Base-by-base conservation (phyloP, 1,140 invertebrate species). In the Drosophila insularis region DNA sequence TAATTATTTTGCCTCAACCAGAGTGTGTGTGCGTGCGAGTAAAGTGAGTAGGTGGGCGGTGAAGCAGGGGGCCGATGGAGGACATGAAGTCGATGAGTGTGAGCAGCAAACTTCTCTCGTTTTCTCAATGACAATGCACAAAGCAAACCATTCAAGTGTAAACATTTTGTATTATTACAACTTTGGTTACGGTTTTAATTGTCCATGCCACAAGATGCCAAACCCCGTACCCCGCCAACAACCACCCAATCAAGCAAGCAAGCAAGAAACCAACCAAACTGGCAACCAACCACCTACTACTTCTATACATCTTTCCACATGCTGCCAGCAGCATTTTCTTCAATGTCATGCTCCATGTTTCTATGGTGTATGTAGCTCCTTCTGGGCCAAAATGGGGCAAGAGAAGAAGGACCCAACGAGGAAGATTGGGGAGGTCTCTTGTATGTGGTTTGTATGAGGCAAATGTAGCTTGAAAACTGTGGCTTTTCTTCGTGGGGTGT, bases 171-270 rank as follows among this genome's bases (percentile, higher is more conserved):
- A 80, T 86, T 78, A 89, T 82, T 80, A 79, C 82, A 82, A 81
- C 82, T 87, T 81, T 61, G 79, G 82, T 73, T 89, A 81, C 79
- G 84, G 69, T 89, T 87, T 87, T 87, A 87, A 87, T 87, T 87
- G 82, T 87, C 63, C 72, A 72, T 78, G 73, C 84, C 80, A 78
- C 84, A 79, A 75, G 66, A 74, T 55, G 74, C 74, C 68, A 68
- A 50, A 43, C 50, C 2, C 40, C 40, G 8, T 4, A 4, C 40
- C 40, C 40, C 40, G n/a, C 14, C 60, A 60, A 54, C 70, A 43
- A 60, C 65, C 63, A 37, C 35, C 35, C 35, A 37, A 37, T 37
- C 35, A 37, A 37, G 10, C 40, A 32, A 13, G 32, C 58, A 39
- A 46, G 37, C 40, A 43, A 6, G 17, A 13, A 37, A 5, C 61